These are phyloP conservation scores for Eupithecia tripunctaria DNA, from an alignment of 2,888 invertebrate genomes.

Conservation along the genomic window DNA sequence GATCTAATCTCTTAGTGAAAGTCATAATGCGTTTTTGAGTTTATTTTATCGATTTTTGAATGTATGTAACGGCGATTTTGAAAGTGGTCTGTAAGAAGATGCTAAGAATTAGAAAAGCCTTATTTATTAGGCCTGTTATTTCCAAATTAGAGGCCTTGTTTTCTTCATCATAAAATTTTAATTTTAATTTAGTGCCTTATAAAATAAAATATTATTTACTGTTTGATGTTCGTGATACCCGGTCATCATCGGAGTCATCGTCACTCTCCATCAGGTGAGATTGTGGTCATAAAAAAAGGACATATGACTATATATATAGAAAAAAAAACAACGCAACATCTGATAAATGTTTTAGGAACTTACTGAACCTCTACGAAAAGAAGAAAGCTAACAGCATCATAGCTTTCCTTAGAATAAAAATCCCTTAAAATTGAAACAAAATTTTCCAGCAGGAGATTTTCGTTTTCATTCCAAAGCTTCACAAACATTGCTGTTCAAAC, in stretches of 20 bases:
- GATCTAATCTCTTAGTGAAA: constrained; percentile 30
- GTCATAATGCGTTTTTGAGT: constrained; percentile 18
- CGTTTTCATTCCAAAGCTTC: background rate
- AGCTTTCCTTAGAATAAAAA: background rate
- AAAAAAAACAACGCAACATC: background rate
- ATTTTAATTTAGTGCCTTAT: background rate
- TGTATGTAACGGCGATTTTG: constrained; percentile 10
- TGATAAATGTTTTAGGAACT: background rate
- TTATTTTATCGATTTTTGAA: constrained; percentile 7
- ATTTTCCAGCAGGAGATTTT: background rate
- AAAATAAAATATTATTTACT: background rate
- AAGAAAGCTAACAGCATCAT: background rate
- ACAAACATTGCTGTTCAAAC: constrained; percentile 37
- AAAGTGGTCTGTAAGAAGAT: background rate
- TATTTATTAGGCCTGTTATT: background rate
- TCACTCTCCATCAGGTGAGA: too few species aligned
- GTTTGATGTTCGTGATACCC: too few species aligned
- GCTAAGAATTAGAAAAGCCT: background rate
- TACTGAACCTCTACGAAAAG: background rate
- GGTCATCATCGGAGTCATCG: too few species aligned
- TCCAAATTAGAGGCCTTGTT: background rate
- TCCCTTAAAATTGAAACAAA: background rate
- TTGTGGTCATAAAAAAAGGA: too few species aligned
- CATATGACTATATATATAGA: too few species aligned
- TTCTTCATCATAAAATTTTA: background rate